phyloP scores from a whole-genome alignment of 2,888 invertebrate species.

The Rotaria sp. region DNA sequence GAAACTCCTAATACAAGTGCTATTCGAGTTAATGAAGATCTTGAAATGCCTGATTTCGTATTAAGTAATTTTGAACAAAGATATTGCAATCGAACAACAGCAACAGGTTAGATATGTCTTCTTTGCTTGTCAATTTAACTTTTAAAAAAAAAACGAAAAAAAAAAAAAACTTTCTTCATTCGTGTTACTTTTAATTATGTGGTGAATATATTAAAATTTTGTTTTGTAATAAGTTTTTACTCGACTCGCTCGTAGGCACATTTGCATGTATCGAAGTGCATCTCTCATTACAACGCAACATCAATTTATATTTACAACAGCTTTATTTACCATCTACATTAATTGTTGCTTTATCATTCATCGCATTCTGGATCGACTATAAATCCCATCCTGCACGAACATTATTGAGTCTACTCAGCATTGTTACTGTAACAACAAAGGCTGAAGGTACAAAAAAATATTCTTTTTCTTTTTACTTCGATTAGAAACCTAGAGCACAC shows the following conservation, averaged over 20 bases:
- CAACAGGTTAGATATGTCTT: constrained; percentile 36
- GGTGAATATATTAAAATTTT: not conserved
- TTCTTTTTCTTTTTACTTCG: not conserved
- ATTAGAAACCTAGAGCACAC: not conserved
- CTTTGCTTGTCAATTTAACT: not conserved
- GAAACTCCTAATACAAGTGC: not conserved
- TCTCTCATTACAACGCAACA: constrained; percentile 36
- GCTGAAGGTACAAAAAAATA: constrained; percentile 31
- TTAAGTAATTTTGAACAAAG: constrained; percentile 33
- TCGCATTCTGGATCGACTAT: constrained; percentile 41
- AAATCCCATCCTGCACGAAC: constrained; percentile 38
- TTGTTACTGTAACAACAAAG: constrained; percentile 40
- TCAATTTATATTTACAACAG: constrained; percentile 25
- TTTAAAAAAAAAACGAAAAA: not conserved
- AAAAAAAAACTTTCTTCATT: constrained; percentile 11
- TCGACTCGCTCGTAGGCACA: constrained; percentile 30
- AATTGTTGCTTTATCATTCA: constrained; percentile 39
- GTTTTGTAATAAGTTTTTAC: not conserved
- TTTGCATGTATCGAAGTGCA: constrained; percentile 39
- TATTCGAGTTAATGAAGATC: constrained; percentile 41
- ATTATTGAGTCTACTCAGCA: constrained; percentile 32
- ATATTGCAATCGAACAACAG: constrained; percentile 41
- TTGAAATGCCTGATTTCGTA: constrained; percentile 42
- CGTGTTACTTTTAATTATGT: not conserved
- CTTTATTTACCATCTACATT: constrained; percentile 40